Percentiles rank a stretch among this genome's conserved stretches.
phyloP scores from a whole-genome alignment of 2,888 invertebrate genomes.

The Fragum sueziense region DNA sequence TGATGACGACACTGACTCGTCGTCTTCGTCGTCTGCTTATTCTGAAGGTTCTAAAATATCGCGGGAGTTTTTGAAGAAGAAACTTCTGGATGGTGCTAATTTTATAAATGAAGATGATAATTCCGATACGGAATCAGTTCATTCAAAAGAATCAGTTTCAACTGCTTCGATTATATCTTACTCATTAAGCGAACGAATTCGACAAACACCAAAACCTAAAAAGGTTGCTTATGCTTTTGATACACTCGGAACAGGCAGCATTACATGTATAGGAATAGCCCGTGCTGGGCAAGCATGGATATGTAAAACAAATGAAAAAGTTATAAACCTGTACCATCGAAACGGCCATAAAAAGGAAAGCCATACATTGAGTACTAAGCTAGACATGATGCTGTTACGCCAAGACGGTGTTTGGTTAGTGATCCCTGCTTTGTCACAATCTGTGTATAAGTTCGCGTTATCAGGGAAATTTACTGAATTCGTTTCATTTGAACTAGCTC shows the following conservation, averaged over 20 bases:
- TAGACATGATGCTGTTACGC: slow-evolving; percentile 33
- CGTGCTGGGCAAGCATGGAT: slow-evolving; percentile 51
- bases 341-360: slow-evolving; percentile 55
- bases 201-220: neutral
- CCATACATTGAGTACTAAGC: slow-evolving; percentile 38
- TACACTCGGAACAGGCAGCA: slow-evolving; percentile 46
- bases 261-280: slow-evolving; percentile 32
- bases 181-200: slow-evolving; percentile 24
- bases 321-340: slow-evolving; percentile 46
- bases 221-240: slow-evolving; percentile 37
- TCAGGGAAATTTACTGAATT: slow-evolving; percentile 42
- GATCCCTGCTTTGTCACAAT: slow-evolving; percentile 45
- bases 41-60: slow-evolving; percentile 40
- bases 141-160: slow-evolving; percentile 28
- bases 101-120: slow-evolving; percentile 40
- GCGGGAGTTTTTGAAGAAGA: slow-evolving; percentile 33
- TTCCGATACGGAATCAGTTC: slow-evolving; percentile 44
- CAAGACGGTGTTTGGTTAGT: slow-evolving; percentile 42
- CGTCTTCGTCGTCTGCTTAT: slow-evolving; percentile 9
- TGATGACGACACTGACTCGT: slow-evolving; percentile 20
- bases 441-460: slow-evolving; percentile 32
- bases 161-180: slow-evolving; percentile 28
- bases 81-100: slow-evolving; percentile 25
- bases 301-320: slow-evolving; percentile 43
- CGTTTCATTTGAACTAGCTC: slow-evolving; percentile 45